phyloP scores from a whole-genome alignment of 2,797 vertebrate genomes.

The Clarias pachynema region DNA sequence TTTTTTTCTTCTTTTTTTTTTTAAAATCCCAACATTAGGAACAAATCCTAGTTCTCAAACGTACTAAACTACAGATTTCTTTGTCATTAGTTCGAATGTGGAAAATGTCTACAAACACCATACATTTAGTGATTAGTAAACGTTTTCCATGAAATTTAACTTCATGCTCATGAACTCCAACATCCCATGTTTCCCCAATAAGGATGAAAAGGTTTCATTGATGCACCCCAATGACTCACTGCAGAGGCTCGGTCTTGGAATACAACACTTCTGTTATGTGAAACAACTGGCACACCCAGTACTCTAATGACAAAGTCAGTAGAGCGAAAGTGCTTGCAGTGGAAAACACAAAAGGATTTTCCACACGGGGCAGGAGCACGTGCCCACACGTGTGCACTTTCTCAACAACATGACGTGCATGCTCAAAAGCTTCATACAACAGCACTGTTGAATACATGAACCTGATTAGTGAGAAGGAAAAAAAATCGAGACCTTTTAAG shows the following conservation, averaged over 20 bases:
- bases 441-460: neutral
- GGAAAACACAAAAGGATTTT: constrained; percentile 24
- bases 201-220: constrained; percentile 11
- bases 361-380: neutral
- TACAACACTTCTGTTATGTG: constrained; percentile 15
- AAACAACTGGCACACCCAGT: constrained; percentile 30
- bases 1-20: neutral
- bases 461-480: neutral
- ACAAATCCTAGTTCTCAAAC: neutral
- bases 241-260: neutral
- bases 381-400: neutral
- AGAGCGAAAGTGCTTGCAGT: constrained; percentile 12
- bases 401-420: neutral
- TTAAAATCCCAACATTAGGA: neutral
- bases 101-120: constrained; percentile 12
- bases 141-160: constrained; percentile 15
- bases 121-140: constrained; percentile 33
- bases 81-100: neutral
- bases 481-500: no score
- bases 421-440: neutral
- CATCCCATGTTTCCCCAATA: constrained; percentile 22
- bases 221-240: constrained; percentile 7
- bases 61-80: constrained; percentile 2
- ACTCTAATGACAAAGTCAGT: constrained; percentile 41
- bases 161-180: constrained; percentile 3